Evolutionary conservation across 2,888 invertebrate species (phyloP).

Genomic region (Lacanobia wlatinum): DNA sequence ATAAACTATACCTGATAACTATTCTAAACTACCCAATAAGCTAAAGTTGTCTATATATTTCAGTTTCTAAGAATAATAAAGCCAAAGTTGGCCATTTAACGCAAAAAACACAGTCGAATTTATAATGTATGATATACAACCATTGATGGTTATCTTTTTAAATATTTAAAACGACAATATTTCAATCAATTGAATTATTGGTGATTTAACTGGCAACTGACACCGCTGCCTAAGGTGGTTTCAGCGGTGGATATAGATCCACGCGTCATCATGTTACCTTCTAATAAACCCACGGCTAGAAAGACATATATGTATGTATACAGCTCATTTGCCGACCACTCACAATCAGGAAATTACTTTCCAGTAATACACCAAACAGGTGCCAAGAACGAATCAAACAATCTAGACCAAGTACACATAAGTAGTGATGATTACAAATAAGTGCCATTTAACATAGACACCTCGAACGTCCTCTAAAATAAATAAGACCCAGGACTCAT

Average conservation of each 20-base stretch:
- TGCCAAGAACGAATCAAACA: background rate
- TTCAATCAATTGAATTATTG: no score
- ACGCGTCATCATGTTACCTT: background rate
- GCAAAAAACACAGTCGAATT: no score
- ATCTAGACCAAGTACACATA: background rate
- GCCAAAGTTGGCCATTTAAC: no score
- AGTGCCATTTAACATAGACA: background rate
- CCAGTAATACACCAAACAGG: background rate
- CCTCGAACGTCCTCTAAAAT: conserved; percentile 19
- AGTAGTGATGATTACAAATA: no score
- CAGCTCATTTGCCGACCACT: background rate
- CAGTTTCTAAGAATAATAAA: no score
- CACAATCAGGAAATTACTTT: background rate
- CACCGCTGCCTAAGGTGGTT: background rate
- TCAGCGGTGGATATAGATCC: background rate
- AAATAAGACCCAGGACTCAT: conserved; percentile 46
- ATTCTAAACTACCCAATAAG: no score
- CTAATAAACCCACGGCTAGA: background rate
- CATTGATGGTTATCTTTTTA: no score
- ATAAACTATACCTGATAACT: no score
- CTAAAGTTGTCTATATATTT: no score
- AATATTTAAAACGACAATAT: no score
- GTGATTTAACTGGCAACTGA: no score
- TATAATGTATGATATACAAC: no score
- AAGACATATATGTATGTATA: background rate